A percentile compares a stretch with the other conserved stretches of the same genome.
These are phyloP conservation scores for Holotrichia oblita DNA, from an alignment of 1,140 invertebrate species.

Conservation along the genomic window DNA sequence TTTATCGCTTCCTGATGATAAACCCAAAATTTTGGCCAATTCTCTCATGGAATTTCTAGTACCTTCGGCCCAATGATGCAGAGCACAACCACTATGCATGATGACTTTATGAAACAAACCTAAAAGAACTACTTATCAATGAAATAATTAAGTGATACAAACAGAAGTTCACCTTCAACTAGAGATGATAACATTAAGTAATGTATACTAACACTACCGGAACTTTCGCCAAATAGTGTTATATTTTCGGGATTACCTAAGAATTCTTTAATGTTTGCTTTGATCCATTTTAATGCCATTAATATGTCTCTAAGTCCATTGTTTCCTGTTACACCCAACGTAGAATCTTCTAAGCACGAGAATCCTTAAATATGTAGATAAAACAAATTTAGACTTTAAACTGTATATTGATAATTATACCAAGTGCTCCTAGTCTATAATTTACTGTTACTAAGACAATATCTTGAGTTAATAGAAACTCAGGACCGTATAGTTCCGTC, in stretches of 20 bases:
- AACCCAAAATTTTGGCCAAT: slow-evolving; percentile 52
- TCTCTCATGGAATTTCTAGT: slow-evolving; percentile 54
- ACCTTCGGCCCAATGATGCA: slow-evolving; percentile 63
- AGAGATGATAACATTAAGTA: slow-evolving; percentile 55
- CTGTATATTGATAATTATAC: slow-evolving; percentile 32
- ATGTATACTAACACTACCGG: slow-evolving; percentile 62
- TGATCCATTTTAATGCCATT: slow-evolving; percentile 65
- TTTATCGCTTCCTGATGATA: slow-evolving; percentile 34
- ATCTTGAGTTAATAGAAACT: slow-evolving; percentile 70
- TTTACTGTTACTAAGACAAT: slow-evolving; percentile 63
- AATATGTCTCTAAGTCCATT: slow-evolving; percentile 36
- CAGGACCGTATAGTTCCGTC: slow-evolving; percentile 64
- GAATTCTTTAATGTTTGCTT: slow-evolving; percentile 65
- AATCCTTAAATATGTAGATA: slow-evolving; percentile 31
- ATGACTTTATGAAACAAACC: slow-evolving; percentile 72
- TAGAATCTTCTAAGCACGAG: slow-evolving; percentile 38
- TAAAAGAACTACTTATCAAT: slow-evolving; percentile 48
- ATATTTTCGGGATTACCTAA: slow-evolving; percentile 62
- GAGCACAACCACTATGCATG: slow-evolving; percentile 70
- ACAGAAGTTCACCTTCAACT: slow-evolving; percentile 51
- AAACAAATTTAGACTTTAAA: neutral
- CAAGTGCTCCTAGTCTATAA: slow-evolving; percentile 64
- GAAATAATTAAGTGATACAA: neutral
- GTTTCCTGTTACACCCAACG: slow-evolving; percentile 39
- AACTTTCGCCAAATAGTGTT: slow-evolving; percentile 65